These are phyloP conservation scores for Pseudorhombus dupliciocellatus DNA, from an alignment of 2,113 vertebrate species.

Conservation along the genomic window DNA sequence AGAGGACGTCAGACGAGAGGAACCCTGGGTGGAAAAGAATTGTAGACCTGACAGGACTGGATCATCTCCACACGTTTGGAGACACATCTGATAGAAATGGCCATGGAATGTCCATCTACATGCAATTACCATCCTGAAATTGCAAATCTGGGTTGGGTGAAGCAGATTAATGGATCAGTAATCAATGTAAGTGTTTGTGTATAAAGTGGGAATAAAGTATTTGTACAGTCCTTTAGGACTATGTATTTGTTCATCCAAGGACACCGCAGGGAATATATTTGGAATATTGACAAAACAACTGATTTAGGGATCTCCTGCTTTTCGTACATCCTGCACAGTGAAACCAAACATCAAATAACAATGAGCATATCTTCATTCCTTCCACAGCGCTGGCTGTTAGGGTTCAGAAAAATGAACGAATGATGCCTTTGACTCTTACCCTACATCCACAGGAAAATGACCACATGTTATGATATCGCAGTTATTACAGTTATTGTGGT, in stretches of 20 bases:
- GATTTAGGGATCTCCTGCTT: no score
- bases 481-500: constrained; percentile 35
- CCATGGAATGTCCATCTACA: no score
- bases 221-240: no score
- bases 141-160: no score
- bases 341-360: neutral
- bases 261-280: no score
- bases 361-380: neutral
- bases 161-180: no score
- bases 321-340: neutral
- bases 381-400: no score
- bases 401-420: constrained; percentile 1
- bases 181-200: no score
- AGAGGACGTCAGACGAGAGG: constrained; percentile 3
- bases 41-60: neutral
- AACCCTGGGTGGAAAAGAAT: neutral
- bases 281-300: no score
- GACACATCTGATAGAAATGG: neutral
- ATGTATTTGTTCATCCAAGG: no score
- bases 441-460: constrained; percentile 5
- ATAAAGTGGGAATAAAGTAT: no score
- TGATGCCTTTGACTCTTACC: constrained; percentile 6
- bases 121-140: no score
- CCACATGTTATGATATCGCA: constrained; percentile 36
- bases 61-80: neutral